phyloP scores from a whole-genome alignment of 2,888 invertebrate genomes.

The Anthrax anthrax region DNA sequence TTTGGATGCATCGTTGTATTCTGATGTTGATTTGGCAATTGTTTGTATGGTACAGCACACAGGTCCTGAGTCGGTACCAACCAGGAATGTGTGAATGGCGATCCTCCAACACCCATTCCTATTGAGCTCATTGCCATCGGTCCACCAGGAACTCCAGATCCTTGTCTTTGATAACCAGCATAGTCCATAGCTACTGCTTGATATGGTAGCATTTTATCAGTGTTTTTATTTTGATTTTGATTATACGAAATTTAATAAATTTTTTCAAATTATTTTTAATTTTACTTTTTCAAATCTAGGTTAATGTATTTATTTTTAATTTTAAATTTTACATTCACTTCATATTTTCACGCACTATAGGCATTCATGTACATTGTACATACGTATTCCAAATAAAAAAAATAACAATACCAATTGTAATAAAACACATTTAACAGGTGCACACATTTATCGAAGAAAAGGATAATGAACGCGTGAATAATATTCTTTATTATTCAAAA shows the following conservation, averaged over 20 bases:
- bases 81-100: constrained; percentile 87
- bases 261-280: not conserved
- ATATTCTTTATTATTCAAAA: not conserved
- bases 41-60: constrained; percentile 74
- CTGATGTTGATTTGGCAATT: constrained; percentile 38
- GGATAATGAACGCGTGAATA: not conserved
- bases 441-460: not conserved
- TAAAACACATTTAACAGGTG: not conserved
- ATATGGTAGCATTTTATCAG: constrained; percentile 72
- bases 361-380: too few species aligned
- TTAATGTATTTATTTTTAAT: not conserved
- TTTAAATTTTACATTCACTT: not conserved
- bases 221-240: constrained; percentile 1
- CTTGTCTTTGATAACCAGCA: constrained; percentile 52
- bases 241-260: not conserved
- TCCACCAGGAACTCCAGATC: constrained; percentile 28
- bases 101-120: constrained; percentile 38
- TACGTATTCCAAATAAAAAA: too few species aligned
- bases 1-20: constrained; percentile 28
- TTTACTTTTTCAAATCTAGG: not conserved
- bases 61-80: constrained; percentile 86
- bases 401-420: too few species aligned
- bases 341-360: not conserved
- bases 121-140: constrained; percentile 37
- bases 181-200: constrained; percentile 81